Evolutionary conservation across 2,797 vertebrate genomes (phyloP).

Genomic region (Paramormyrops hopkinsi): DNA sequence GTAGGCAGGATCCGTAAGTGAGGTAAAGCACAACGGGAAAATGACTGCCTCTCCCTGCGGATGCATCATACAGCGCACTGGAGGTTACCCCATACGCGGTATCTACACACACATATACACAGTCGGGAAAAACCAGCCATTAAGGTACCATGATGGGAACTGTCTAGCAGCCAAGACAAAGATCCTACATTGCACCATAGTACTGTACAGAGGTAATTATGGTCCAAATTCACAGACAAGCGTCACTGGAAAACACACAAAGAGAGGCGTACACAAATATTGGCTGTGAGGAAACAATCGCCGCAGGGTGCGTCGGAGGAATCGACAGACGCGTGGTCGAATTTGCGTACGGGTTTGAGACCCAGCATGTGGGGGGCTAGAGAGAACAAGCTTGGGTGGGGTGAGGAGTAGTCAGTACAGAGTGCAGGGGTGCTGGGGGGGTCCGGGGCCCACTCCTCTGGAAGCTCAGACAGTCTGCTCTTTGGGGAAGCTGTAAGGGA

Average conservation of each 20-base stretch:
- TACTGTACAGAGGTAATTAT: slow-evolving; percentile 47
- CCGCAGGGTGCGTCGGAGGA: slow-evolving; percentile 31
- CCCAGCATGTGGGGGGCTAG: not conserved
- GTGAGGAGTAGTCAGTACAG: not conserved
- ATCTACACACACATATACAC: not conserved
- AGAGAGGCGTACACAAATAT: slow-evolving; percentile 34
- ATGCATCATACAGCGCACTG: not conserved
- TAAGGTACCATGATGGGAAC: slow-evolving; percentile 37
- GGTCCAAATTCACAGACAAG: slow-evolving; percentile 34
- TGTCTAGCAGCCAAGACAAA: slow-evolving; percentile 40
- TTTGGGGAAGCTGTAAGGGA: slow-evolving; percentile 66
- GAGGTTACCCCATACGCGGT: not conserved
- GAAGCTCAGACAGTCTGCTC: slow-evolving; percentile 71
- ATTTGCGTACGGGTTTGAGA: not conserved
- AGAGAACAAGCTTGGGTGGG: not conserved
- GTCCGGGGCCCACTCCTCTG: not conserved
- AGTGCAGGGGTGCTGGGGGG: not conserved
- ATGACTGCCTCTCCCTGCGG: not conserved
- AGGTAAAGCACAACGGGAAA: not conserved
- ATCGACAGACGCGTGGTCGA: not conserved
- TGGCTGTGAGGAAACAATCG: slow-evolving; percentile 46
- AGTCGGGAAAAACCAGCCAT: not conserved
- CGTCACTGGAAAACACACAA: slow-evolving; percentile 53
- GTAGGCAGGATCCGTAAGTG: not conserved
- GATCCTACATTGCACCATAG: slow-evolving; percentile 43